Base-by-base conservation (phyloP, 2,888 invertebrate genomes). In the Exocentrus adspersus region DNA sequence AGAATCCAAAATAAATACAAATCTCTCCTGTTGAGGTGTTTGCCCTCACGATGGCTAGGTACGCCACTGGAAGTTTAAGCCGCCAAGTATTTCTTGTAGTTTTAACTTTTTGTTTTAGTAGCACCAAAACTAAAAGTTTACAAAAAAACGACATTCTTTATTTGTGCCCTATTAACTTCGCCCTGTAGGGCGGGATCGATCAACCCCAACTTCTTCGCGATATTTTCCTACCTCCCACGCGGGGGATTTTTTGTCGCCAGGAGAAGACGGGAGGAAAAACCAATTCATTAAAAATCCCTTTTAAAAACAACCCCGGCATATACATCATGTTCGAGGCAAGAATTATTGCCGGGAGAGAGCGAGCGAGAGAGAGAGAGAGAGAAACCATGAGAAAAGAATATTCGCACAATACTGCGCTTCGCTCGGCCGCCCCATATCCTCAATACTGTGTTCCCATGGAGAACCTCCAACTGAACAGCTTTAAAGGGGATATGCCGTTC, bases 401-500 rank as follows among this genome's bases (percentile, higher is more conserved):
- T 54, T 58, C 68, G 71, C 68, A 68, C 73, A 69, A 73, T 68
- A 68, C 73, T 73, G 65, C 43, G 57, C 28, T 67, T 58, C 64
- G 28, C 56, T 45, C 43, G 54, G 46, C 45, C 32, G 56, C 56
- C 56, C 45, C 30, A 60, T 67, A 60, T 73, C 73, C 76, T 77
- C 78, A 63, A 74, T 73, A 76, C 75, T 76, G 72, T 69, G 67
- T 76, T 66, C 77, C 75, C 67, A 73, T 72, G 72, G 76, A 76
- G 75, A 76, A 76, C 75, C 75, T 73, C 77, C 75, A 76, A 74
- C 77, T 73, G 75, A 75, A 77, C 73, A 77, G 75, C 75, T 77
- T 77, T 78, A 78, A 78, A 78, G 78, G 75, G 73, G 78, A 78
- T 77, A 76, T 77, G 73, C 73, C 70, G 72, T 70, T 75, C 72